Conservation (phyloP, 2,113 vertebrate genomes). For the Alces alces region DNA sequence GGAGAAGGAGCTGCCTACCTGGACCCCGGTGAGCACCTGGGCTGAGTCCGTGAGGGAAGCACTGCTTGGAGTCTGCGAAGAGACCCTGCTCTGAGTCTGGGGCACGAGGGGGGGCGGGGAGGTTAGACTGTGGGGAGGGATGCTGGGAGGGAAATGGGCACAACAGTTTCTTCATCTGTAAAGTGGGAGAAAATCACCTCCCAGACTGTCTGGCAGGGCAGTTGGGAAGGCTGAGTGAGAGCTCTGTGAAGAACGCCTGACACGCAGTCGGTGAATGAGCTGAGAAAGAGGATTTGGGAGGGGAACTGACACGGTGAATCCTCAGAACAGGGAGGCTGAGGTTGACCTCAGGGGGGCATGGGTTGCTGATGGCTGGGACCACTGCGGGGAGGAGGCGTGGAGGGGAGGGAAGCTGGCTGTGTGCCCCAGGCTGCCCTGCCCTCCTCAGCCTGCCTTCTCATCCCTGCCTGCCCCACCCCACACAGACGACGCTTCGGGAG, state of each 20-base stretch:
- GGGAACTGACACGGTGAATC: fast-evolving
- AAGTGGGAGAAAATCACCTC: neutral
- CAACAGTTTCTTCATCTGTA: neutral
- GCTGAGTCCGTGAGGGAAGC: fast-evolving
- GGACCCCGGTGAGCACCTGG: conserved; percentile 41
- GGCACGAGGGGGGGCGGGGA: neutral
- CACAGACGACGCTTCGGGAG: conserved; percentile 46
- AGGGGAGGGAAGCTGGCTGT: fast-evolving
- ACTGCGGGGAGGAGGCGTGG: neutral
- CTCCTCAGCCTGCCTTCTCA: neutral
- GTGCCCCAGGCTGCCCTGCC: no score
- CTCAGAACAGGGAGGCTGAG: neutral
- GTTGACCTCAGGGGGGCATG: neutral
- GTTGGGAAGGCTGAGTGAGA: neutral
- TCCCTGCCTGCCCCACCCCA: fast-evolving
- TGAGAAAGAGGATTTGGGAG: neutral
- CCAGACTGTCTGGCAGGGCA: neutral
- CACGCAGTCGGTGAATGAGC: fast-evolving
- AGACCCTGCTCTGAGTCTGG: neutral
- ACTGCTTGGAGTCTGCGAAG: neutral
- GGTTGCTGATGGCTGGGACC: neutral
- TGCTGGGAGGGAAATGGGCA: neutral
- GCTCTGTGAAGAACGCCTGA: neutral
- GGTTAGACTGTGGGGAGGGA: no score
- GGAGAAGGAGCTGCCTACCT: conserved; percentile 69